Conservation (phyloP, 2,888 invertebrate species). For the Hypsopygia costalis region DNA sequence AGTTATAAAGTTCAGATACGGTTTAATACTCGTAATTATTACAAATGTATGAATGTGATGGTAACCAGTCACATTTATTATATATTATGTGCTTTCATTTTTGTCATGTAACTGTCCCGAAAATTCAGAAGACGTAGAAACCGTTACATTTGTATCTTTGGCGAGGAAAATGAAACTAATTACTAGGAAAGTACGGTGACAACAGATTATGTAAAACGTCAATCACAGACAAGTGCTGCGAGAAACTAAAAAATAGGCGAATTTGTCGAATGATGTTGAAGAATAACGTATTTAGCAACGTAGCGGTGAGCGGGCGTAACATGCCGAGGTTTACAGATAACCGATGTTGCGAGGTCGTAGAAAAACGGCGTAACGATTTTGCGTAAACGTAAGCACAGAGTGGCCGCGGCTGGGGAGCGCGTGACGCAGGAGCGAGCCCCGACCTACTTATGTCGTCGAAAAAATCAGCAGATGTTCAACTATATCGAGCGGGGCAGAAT, state of each 20-base stretch:
- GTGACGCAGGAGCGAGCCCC: conserved; percentile 76
- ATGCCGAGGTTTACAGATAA: conserved; percentile 3
- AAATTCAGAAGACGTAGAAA: neutral
- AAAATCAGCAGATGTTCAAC: conserved; percentile 77
- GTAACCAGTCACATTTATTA: too few species aligned
- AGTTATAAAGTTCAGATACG: too few species aligned
- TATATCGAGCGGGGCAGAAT: conserved; percentile 72
- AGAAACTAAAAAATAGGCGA: conserved; percentile 1
- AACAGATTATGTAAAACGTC: conserved; percentile 11
- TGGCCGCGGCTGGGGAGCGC: conserved; percentile 43
- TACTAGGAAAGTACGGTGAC: conserved; percentile 6
- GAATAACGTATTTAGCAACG: neutral
- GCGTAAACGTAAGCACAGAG: conserved; percentile 66
- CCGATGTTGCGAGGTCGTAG: conserved; percentile 35
- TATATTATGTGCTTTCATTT: too few species aligned
- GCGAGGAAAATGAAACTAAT: conserved; percentile 9
- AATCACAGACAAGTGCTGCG: conserved; percentile 2
- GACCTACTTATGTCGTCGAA: conserved; percentile 78
- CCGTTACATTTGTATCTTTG: neutral
- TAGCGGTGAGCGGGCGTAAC: neutral
- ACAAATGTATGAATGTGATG: too few species aligned
- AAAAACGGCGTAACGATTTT: conserved; percentile 53
- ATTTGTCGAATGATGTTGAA: neutral
- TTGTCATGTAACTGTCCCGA: neutral
- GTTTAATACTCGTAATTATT: too few species aligned